These are phyloP conservation scores for Vicugna pacos DNA, from an alignment of 2,113 vertebrate species.

Conservation along the genomic window DNA sequence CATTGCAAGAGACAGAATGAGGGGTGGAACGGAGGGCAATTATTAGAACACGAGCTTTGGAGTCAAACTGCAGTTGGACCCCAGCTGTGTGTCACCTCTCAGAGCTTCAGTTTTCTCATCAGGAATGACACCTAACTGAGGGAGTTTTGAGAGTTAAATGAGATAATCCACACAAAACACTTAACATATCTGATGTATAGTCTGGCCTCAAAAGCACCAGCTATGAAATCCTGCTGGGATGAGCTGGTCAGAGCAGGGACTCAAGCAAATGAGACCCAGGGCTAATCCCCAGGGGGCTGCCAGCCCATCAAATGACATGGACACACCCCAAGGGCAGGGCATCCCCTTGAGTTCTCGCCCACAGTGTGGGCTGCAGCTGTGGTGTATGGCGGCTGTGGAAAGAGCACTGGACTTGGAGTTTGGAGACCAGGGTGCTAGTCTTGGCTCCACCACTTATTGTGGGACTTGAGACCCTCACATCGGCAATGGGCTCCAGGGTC, in stretches of 20 bases:
- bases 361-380: background rate
- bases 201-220: background rate
- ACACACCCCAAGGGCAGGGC: background rate
- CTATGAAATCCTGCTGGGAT: background rate
- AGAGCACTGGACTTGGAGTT: background rate
- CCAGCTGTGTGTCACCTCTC: background rate
- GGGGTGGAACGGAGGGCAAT: background rate
- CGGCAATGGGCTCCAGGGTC: background rate
- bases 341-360: background rate
- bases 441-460: background rate
- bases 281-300: background rate
- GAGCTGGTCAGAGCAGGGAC: background rate
- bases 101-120: background rate
- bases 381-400: background rate
- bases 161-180: background rate
- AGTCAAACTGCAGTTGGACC: background rate
- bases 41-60: background rate
- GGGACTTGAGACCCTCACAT: background rate
- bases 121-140: background rate
- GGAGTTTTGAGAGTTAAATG: background rate
- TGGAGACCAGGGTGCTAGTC: background rate
- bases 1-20: background rate
- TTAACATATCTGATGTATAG: fast-evolving
- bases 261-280: background rate
- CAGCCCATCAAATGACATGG: background rate